Base-by-base conservation (phyloP, 2,888 invertebrate genomes). In the Dioctria rufipes region DNA sequence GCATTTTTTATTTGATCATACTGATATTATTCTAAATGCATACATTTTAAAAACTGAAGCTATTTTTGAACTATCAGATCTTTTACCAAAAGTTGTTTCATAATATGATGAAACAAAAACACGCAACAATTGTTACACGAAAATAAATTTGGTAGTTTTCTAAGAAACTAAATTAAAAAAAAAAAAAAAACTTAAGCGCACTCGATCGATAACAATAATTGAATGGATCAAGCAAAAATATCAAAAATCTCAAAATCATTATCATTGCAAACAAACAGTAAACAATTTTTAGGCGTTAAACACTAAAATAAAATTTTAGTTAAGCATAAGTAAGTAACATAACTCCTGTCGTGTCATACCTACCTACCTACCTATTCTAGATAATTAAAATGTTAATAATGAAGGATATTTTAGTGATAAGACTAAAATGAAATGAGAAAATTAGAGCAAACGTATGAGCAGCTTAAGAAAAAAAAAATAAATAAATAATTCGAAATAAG, bases 291-390 rank as follows among this genome's bases (percentile, higher is more conserved):
- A 67, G 67, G 46, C 67, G 46, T 42, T 67, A 46, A 67, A 67
- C 46, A 67, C 67, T 67, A 67, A 42, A 46, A 67, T 25, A n/a
- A 46, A 46, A 5, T 42, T 71, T 54, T 71, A 71, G 71, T 71
- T 71, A 71, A 71, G 51, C 9, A 51, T 71, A 51, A 71, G 40
- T 71, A 71, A 51, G 40, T 71, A 71, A 25, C 25, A 25, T 25
- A 25, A 25, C 54, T 71, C 71, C 71, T 71, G 71, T 71, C 71
- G 71, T 71, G 71, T 71, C 71, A 71, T 67, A 54, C 71, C 25
- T 25, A 25, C 25, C 25, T 25, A 25, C 25, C 25, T 25, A 25
- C 25, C 25, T 25, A 25, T 2, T 25, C 25, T 25, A 25, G 25
- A 25, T 71, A 71, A 67, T 43, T 67, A 46, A 67, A 54, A 46